phyloP scores from a whole-genome alignment of 2,797 vertebrate genomes.

The Peromyscus nudipes region DNA sequence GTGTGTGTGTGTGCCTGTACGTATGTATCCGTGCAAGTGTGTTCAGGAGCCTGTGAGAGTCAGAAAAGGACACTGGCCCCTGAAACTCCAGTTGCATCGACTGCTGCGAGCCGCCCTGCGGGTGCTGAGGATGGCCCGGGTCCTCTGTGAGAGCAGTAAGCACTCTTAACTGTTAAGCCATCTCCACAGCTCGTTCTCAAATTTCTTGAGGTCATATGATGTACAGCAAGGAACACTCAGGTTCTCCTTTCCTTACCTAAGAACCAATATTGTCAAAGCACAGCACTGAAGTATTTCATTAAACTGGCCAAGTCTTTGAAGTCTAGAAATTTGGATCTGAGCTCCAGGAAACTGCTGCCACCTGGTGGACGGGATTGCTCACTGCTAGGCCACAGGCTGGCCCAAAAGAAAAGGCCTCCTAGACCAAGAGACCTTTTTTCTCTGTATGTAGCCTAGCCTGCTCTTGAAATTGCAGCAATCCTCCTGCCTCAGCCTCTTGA shows the following conservation, averaged over 20 bases:
- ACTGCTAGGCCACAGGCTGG: conserved; percentile 6
- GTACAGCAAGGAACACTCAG: not conserved
- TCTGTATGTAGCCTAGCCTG: not conserved
- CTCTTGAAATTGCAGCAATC: not conserved
- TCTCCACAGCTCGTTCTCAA: not conserved
- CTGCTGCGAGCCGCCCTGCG: not conserved
- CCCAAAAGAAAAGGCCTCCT: not conserved
- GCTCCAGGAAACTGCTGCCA: conserved; percentile 59
- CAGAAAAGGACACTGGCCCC: not conserved
- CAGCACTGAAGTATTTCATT: not conserved
- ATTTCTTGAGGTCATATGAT: conserved; percentile 47
- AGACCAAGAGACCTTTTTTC: not conserved
- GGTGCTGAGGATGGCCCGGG: not conserved
- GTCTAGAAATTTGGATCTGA: conserved; percentile 8
- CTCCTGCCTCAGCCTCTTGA: not conserved
- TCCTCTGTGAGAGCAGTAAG: not conserved
- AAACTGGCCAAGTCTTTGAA: not conserved
- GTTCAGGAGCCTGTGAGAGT: not conserved
- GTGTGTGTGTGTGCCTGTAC: not conserved
- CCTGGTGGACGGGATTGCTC: conserved; percentile 8
- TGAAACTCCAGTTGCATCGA: not conserved
- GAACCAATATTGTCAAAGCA: conserved; percentile 29
- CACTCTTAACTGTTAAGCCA: not conserved
- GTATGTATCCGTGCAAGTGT: not conserved
- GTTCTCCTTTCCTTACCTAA: conserved; percentile 18